Conservation (phyloP, 92 coral and sea anemone genomes). For the Parazoanthus darwini region DNA sequence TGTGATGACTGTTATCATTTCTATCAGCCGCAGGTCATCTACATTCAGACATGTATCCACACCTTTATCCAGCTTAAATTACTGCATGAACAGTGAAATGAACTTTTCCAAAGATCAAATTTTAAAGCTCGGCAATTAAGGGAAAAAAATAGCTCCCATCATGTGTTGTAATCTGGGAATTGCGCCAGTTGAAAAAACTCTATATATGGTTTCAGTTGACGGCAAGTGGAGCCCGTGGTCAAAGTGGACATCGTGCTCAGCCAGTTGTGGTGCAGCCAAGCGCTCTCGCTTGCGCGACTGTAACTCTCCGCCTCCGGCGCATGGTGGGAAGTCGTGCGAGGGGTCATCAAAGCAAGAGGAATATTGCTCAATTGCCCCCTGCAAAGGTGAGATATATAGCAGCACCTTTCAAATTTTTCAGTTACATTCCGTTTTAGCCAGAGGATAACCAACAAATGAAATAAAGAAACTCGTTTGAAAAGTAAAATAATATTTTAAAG, state of each 20-base stretch:
- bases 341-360: slow-evolving; percentile 86
- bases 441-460: too few relatives aligned
- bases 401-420: neutral
- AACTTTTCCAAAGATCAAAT: neutral
- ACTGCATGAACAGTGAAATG: too few relatives aligned
- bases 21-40: neutral
- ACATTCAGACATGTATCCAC: neutral
- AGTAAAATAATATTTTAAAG: too few relatives aligned
- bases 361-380: slow-evolving; percentile 74
- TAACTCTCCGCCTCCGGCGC: slow-evolving; percentile 82
- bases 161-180: neutral
- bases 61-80: neutral
- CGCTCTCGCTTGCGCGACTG: slow-evolving; percentile 83
- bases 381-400: slow-evolving; percentile 57
- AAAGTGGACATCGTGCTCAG: slow-evolving; percentile 78
- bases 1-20: neutral
- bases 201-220: slow-evolving; percentile 53
- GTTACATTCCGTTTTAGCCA: neutral
- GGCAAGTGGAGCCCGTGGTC: slow-evolving; percentile 86
- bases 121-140: neutral
- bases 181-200: neutral
- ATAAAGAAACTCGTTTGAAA: neutral
- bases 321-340: slow-evolving; percentile 80
- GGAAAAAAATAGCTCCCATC: too few relatives aligned
- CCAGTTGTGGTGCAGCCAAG: slow-evolving; percentile 86